Percentiles rank a stretch among this genome's conserved stretches.
Evolutionary conservation across 2,888 invertebrate genomes (phyloP).

Genomic region (Liodrosophila aerea): DNA sequence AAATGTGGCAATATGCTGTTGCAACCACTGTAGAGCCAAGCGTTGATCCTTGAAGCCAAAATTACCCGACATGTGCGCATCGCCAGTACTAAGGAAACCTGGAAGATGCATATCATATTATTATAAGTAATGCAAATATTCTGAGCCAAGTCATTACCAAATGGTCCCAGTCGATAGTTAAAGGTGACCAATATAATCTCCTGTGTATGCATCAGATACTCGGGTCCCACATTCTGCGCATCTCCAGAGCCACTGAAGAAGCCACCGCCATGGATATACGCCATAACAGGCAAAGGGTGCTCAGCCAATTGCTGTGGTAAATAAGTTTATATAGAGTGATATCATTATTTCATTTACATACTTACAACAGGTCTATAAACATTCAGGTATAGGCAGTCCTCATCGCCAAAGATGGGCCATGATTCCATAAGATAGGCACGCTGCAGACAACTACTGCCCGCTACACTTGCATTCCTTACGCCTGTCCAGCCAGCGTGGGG

Average conservation of each 20-base stretch:
- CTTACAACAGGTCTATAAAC: slow-evolving; percentile 82
- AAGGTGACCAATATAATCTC: slow-evolving; percentile 87
- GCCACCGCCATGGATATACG: slow-evolving; percentile 88
- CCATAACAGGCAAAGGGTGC: slow-evolving; percentile 84
- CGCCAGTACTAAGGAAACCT: slow-evolving; percentile 89
- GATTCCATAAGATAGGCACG: slow-evolving; percentile 82
- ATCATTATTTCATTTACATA: no score
- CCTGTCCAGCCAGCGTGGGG: slow-evolving; percentile 59
- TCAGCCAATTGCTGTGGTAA: slow-evolving; percentile 78
- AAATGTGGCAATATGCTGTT: slow-evolving; percentile 80
- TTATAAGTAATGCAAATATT: no score
- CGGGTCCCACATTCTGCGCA: slow-evolving; percentile 83
- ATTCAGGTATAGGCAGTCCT: slow-evolving; percentile 87
- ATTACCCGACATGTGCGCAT: slow-evolving; percentile 84
- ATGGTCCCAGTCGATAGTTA: slow-evolving; percentile 88
- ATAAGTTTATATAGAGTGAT: no score
- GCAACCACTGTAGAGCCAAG: slow-evolving; percentile 49
- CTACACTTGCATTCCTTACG: slow-evolving; percentile 84
- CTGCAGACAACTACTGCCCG: slow-evolving; percentile 86
- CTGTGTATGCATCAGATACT: slow-evolving; percentile 84
- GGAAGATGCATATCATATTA: no score
- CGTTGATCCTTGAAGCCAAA: slow-evolving; percentile 55
- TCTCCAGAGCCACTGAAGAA: slow-evolving; percentile 86
- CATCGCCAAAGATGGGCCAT: slow-evolving; percentile 84
- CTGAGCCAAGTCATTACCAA: no score